phyloP scores from a whole-genome alignment of 2,888 invertebrate genomes.

The Steromphala cineraria region DNA sequence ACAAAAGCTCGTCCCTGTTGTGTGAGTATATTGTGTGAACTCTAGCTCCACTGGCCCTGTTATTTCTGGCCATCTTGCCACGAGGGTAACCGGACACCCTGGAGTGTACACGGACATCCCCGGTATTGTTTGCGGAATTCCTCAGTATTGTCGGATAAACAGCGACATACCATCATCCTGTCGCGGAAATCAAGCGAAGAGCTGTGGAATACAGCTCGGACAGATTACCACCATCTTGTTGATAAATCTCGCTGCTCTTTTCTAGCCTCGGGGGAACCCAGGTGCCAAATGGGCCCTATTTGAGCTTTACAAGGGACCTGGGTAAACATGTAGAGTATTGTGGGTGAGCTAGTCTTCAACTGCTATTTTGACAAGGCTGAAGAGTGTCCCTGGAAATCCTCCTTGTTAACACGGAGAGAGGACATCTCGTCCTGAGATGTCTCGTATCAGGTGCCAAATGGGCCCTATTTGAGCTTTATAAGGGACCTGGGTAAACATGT shows the following conservation, averaged over 20 bases:
- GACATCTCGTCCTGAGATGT: too few species aligned
- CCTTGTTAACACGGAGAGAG: too few species aligned
- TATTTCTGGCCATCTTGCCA: neutral
- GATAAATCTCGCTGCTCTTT: neutral
- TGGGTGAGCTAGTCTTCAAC: neutral
- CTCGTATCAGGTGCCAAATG: neutral
- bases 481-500: neutral
- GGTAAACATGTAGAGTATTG: neutral
- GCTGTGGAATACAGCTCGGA: neutral
- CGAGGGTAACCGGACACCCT: neutral
- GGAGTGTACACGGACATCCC: neutral
- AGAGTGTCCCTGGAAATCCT: too few species aligned
- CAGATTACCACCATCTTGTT: neutral
- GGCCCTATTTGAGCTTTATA: neutral
- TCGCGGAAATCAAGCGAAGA: neutral
- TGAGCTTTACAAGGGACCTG: neutral
- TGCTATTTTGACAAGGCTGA: too few species aligned
- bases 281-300: neutral
- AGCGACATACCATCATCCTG: neutral
- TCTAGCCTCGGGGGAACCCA: neutral
- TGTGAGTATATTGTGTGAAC: neutral
- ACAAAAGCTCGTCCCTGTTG: neutral
- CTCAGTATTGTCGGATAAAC: neutral
- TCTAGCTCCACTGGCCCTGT: neutral
- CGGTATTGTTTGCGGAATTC: neutral